A percentile compares a stretch with the other conserved stretches of the same genome.
phyloP scores from a whole-genome alignment of 2,113 vertebrate species.

The Sinocyclocheilus grahami region DNA sequence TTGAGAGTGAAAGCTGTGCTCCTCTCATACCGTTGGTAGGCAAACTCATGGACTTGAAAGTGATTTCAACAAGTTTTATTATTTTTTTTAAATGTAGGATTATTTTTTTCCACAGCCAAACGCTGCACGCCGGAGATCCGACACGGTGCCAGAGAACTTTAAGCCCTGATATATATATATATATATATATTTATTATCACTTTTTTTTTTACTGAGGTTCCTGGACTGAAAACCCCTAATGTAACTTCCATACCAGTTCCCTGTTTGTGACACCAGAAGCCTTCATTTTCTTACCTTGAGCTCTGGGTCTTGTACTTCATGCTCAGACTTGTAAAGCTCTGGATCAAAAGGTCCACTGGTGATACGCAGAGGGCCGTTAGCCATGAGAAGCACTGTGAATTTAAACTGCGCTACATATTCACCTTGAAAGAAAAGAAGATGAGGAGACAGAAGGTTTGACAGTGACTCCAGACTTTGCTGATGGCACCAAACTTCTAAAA shows the following conservation, averaged over 20 bases:
- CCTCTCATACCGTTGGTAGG: no score
- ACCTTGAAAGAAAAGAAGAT: conserved; percentile 70
- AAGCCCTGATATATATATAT: no score
- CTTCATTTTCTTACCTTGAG: conserved; percentile 81
- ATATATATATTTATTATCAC: no score
- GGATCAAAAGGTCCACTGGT: conserved; percentile 90
- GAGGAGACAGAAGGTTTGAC: not conserved
- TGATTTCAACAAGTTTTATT: no score
- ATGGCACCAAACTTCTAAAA: conserved; percentile 14
- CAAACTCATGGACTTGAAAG: no score
- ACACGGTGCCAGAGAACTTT: no score
- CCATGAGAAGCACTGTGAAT: conserved; percentile 97
- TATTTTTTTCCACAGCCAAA: no score
- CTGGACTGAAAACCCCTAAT: no score
- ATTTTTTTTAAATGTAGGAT: no score
- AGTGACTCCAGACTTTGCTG: not conserved
- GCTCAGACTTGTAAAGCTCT: conserved; percentile 91
- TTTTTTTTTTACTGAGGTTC: no score
- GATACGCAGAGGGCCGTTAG: conserved; percentile 95
- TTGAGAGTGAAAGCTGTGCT: no score
- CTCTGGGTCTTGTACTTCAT: conserved; percentile 92
- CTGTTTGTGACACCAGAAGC: not conserved
- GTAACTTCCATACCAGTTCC: not conserved
- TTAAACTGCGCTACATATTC: conserved; percentile 97
- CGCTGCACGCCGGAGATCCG: no score